Conservation (phyloP, 2,888 invertebrate species). For the Sminthurinus aureus region DNA sequence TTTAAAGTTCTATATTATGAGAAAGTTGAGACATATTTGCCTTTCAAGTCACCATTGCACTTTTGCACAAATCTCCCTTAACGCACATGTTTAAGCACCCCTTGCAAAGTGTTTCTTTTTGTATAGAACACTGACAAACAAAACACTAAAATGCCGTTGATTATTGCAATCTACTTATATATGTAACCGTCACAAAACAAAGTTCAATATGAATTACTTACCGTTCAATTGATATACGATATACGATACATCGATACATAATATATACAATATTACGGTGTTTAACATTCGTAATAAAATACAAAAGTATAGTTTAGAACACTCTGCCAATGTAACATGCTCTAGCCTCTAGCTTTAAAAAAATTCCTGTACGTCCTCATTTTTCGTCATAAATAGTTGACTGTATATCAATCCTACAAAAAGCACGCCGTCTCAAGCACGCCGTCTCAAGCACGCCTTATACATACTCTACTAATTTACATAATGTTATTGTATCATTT, state of each 20-base stretch:
- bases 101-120: too few relatives aligned
- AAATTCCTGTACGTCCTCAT: neutral
- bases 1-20: too few relatives aligned
- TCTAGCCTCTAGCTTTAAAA: neutral
- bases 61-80: too few relatives aligned
- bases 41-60: too few relatives aligned
- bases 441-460: slow-evolving; percentile 28
- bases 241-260: neutral
- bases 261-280: neutral
- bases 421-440: slow-evolving; percentile 13
- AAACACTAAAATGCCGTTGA: too few relatives aligned
- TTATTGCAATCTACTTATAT: too few relatives aligned
- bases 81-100: too few relatives aligned
- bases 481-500: too few relatives aligned
- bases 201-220: neutral
- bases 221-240: neutral
- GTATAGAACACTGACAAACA: too few relatives aligned
- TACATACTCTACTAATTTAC: neutral
- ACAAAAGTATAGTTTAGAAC: neutral
- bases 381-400: too few relatives aligned
- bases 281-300: neutral
- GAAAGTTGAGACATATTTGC: too few relatives aligned
- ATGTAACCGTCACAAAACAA: neutral
- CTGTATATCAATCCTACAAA: too few relatives aligned
- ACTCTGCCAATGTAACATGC: neutral